Evolutionary conservation across 1,140 invertebrate genomes (phyloP), one percentile per base, ranked within the genome.

Genomic region (Ectropis grisescens): DNA sequence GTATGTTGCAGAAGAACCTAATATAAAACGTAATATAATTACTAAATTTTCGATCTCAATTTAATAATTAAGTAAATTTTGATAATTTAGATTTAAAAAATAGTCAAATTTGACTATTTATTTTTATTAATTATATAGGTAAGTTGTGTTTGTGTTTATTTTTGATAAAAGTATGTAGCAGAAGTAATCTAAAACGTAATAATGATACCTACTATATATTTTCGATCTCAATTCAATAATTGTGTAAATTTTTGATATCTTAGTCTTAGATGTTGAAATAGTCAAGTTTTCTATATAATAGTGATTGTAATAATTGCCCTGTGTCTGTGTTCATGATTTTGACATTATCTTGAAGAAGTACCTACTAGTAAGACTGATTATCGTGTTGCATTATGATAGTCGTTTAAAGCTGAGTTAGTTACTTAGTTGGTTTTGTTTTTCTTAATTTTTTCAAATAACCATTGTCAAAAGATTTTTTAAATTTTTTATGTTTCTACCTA

Each of bases 11-110:
- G n/a, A n/a, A n/a, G n/a, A n/a, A n/a, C n/a, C n/a, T n/a, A n/a
- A n/a, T n/a, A n/a, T n/a, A 26, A 26, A 26, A 26, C 4, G 4
- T 26, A 26, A 6, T 4, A n/a, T 26, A 26, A 4, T 26, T 26
- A 26, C 24, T n/a, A 26, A 26, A 26, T 26, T 6, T 26, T 26
- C 10, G 24, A 26, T 26, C 24, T 26, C 24, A 26, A 26, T 26
- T 26, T 4, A 26, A 26, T 26, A 26, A 26, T 26, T 26, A 6
- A 6, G 24, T 26, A 26, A 6, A n/a, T 26, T 26, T 4, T 26
- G 24, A 7, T 26, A 26, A 26, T n/a, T 26, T 26, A 6, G 2
- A 26, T 10, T 10, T 26, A 6, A 10, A 26, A 26, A 2, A n/a
- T 26, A n/a, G 24, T 10, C 6, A 26, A 26, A 10, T n/a, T 10